A percentile compares a stretch with the other conserved stretches of the same genome.
Conservation (phyloP, 1,140 invertebrate genomes). For the Drosophila saltans region DNA sequence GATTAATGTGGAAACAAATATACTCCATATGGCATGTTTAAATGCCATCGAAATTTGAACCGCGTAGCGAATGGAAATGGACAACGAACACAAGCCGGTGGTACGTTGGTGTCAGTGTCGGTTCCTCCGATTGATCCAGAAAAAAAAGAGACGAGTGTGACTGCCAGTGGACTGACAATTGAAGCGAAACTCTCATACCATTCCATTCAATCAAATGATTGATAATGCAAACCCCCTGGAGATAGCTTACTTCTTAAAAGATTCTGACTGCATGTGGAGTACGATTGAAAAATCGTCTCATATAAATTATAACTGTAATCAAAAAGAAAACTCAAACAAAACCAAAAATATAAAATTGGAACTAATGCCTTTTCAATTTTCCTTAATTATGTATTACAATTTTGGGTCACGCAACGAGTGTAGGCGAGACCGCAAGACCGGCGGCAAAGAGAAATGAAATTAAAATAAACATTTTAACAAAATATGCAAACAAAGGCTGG, state of each 20-base stretch:
- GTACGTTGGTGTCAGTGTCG: constrained; percentile 15
- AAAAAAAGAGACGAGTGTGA: constrained; percentile 15
- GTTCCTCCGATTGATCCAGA: constrained; percentile 52
- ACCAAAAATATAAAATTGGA: constrained; percentile 15
- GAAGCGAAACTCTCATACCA: constrained; percentile 13
- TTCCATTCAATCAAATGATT: constrained; percentile 53
- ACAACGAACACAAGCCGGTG: constrained; percentile 18
- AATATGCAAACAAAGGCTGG: constrained; percentile 34
- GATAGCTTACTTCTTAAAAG: constrained; percentile 41
- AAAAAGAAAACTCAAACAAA: constrained; percentile 39
- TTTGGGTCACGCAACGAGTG: constrained; percentile 36
- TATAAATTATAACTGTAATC: constrained; percentile 80
- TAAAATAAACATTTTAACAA: constrained; percentile 38
- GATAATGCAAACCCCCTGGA: constrained; percentile 50
- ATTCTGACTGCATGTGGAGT: constrained; percentile 61
- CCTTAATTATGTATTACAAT: constrained; percentile 53
- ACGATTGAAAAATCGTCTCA: constrained; percentile 76
- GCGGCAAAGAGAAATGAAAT: too few species aligned
- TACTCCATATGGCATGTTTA: constrained; percentile 56
- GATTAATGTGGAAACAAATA: constrained; percentile 68
- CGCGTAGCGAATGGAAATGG: constrained; percentile 66
- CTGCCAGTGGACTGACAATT: constrained; percentile 40
- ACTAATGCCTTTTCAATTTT: constrained; percentile 74
- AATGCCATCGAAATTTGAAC: constrained; percentile 64
- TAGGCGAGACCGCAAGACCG: constrained; percentile 2